A percentile compares a stretch with the other conserved stretches of the same genome.
Evolutionary conservation across 2,797 vertebrate genomes (phyloP).

Genomic region (Odontamblyopus rebecca): DNA sequence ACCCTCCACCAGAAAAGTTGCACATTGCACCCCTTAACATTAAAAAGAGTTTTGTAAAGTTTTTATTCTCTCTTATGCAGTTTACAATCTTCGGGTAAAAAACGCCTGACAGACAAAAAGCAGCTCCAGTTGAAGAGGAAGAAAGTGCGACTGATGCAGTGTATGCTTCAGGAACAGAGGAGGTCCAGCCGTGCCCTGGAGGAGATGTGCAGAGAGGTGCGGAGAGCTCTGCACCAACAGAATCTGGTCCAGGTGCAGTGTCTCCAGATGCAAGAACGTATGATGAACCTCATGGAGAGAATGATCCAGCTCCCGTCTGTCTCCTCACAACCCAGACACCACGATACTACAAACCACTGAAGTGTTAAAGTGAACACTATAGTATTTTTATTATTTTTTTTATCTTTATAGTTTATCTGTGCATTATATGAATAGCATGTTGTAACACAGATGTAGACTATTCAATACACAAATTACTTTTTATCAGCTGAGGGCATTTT

Average conservation of each 20-base stretch:
- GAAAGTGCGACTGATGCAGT: conserved; percentile 91
- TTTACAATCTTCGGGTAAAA: conserved; percentile 78
- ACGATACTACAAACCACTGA: conserved; percentile 65
- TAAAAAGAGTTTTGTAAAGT: too few relatives aligned
- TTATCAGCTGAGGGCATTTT: neutral
- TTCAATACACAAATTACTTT: neutral
- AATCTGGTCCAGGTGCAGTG: conserved; percentile 95
- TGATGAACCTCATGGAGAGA: conserved; percentile 98
- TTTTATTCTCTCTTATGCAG: conserved; percentile 44
- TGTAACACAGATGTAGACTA: neutral
- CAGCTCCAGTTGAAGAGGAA: conserved; percentile 81
- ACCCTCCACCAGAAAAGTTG: neutral
- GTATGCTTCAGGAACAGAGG: conserved; percentile 92
- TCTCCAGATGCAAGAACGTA: conserved; percentile 94
- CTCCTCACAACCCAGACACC: conserved; percentile 44
- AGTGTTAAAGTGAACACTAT: conserved; percentile 1
- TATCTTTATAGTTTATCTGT: conserved; percentile 2
- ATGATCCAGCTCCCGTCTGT: conserved; percentile 79
- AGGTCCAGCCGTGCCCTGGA: conserved; percentile 89
- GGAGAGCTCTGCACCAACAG: conserved; percentile 93
- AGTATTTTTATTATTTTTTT: conserved; percentile 10
- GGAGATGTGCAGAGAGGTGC: conserved; percentile 92
- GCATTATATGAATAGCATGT: conserved; percentile 4
- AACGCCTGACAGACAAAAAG: conserved; percentile 69
- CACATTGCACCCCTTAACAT: too few relatives aligned